phyloP scores from a whole-genome alignment of 1,140 invertebrate genomes.

The Hypsibius dujardini region DNA sequence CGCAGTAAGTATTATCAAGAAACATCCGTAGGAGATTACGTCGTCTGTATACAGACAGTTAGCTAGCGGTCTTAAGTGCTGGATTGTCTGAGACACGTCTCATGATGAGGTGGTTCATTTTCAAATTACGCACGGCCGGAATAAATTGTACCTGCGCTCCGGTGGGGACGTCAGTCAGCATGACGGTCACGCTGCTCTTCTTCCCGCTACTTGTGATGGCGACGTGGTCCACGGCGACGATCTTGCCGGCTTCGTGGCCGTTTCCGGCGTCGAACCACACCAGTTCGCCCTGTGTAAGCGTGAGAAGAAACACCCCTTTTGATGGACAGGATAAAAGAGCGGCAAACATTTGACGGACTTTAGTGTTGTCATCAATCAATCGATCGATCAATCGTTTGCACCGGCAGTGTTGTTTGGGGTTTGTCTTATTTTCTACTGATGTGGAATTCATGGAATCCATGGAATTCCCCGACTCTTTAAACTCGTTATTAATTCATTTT shows the following conservation, averaged over 20 bases:
- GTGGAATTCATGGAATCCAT: too few species aligned
- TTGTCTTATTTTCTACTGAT: too few species aligned
- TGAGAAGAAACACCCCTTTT: not conserved
- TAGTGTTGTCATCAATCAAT: not conserved
- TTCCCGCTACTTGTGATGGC: conserved; percentile 35
- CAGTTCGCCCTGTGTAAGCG: conserved; percentile 46
- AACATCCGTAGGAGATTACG: too few species aligned
- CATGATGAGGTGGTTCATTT: too few species aligned
- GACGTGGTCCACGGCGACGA: conserved; percentile 53
- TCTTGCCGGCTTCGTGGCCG: conserved; percentile 65
- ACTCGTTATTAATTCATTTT: too few species aligned
- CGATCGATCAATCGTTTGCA: not conserved
- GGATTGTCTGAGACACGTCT: too few species aligned
- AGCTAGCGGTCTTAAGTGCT: too few species aligned
- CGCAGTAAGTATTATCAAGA: too few species aligned
- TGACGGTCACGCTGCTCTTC: conserved; percentile 46
- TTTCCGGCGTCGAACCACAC: conserved; percentile 81
- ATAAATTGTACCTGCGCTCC: conserved; percentile 47
- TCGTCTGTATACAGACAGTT: too few species aligned
- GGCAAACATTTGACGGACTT: not conserved
- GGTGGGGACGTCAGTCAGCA: conserved; percentile 13
- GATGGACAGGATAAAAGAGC: not conserved
- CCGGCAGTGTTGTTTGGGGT: too few species aligned
- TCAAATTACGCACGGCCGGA: too few species aligned
- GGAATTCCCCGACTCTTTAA: too few species aligned